Conservation (phyloP, 1,140 invertebrate species). For the Trichonephila clavata region DNA sequence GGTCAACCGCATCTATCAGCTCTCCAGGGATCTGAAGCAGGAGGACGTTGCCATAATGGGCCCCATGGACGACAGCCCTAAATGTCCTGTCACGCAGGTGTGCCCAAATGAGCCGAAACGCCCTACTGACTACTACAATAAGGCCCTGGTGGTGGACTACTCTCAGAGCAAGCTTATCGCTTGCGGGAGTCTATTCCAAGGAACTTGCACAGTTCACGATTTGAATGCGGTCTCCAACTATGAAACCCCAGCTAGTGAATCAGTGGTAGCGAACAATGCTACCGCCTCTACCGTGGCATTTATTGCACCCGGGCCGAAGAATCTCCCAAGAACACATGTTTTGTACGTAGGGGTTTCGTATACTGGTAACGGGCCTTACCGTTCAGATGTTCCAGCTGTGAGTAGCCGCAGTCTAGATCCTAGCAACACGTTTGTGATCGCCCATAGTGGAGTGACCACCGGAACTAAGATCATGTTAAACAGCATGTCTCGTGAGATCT, state of each 20-base stretch:
- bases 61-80: constrained; percentile 92
- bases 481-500: constrained; percentile 92
- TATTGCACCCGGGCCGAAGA: constrained; percentile 93
- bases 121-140: constrained; percentile 95
- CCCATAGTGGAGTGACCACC: constrained; percentile 93
- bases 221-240: constrained; percentile 93
- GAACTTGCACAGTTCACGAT: constrained; percentile 93
- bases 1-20: constrained; percentile 95
- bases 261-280: constrained; percentile 96
- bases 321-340: constrained; percentile 88
- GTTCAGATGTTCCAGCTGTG: constrained; percentile 96
- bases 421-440: constrained; percentile 92
- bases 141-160: constrained; percentile 97
- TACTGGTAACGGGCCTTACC: constrained; percentile 94
- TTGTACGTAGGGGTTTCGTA: constrained; percentile 99
- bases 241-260: constrained; percentile 88
- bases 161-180: constrained; percentile 93
- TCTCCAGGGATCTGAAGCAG: constrained; percentile 90
- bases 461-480: constrained; percentile 94
- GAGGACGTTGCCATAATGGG: constrained; percentile 91
- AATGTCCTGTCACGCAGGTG: constrained; percentile 87
- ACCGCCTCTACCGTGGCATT: constrained; percentile 97
- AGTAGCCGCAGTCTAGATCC: constrained; percentile 94
- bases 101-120: constrained; percentile 86
- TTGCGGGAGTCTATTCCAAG: constrained; percentile 91